Conservation (phyloP, 2,888 invertebrate species). For the Agrochola circellaris region DNA sequence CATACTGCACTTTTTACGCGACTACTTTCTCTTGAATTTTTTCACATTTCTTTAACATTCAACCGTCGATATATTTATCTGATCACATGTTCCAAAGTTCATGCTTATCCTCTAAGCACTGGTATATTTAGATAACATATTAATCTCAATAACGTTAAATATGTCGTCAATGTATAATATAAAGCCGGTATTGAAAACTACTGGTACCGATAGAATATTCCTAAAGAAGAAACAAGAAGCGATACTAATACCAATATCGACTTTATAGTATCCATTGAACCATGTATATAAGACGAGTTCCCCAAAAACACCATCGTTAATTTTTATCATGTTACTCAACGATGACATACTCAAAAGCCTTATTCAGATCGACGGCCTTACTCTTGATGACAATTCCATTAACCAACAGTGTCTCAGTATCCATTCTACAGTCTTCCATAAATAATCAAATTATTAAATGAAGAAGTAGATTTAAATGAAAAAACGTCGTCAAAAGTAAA, state of each 20-base stretch:
- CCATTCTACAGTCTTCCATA: neutral
- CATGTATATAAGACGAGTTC: neutral
- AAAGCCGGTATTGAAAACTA: conserved; percentile 29
- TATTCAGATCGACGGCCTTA: conserved; percentile 1
- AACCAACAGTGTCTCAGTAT: neutral
- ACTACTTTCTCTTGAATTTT: neutral
- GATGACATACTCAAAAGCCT: neutral
- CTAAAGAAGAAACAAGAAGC: conserved; percentile 54
- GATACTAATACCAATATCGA: conserved; percentile 48
- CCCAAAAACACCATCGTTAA: neutral
- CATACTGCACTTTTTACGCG: neutral
- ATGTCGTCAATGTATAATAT: conserved; percentile 22
- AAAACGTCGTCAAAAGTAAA: neutral
- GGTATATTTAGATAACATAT: conserved; percentile 48
- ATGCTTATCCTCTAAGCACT: conserved; percentile 54
- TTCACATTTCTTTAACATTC: conserved; percentile 25
- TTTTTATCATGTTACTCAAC: neutral
- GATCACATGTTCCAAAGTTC: conserved; percentile 42
- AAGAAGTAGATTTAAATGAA: neutral
- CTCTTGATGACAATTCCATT: neutral
- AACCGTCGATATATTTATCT: conserved; percentile 38
- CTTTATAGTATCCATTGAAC: conserved; percentile 17
- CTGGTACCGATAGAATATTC: conserved; percentile 49
- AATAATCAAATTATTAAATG: neutral
- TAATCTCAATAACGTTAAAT: neutral